Evolutionary conservation across 2,888 invertebrate genomes (phyloP), one percentile per base, ranked within the genome.

Genomic region (Eupithecia subfuscata): DNA sequence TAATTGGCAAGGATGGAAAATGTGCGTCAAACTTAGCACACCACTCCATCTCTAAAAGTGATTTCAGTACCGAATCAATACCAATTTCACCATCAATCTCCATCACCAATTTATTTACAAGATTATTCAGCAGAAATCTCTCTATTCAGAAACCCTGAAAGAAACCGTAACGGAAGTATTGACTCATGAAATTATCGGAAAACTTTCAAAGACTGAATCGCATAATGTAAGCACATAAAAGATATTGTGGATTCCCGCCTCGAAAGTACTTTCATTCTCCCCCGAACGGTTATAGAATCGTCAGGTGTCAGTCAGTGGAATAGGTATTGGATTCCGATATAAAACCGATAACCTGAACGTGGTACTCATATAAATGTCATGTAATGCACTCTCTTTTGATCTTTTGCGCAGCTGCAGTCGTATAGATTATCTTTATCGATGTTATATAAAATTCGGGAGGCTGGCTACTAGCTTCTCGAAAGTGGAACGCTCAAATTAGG

Each of bases 261-360:
- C 71, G 52, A 69, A 71, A 75, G 70, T 63, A 73, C 68, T 56
- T 74, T 71, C 68, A 68, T 43, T 45, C 68, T 25, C 25, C 40
- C 45, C 25, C 52, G 22, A 71, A 60, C 71, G 76, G 48, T 76
- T 71, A 75, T 72, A 73, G 73, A 73, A 73, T 75, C 75, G 76
- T 78, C 76, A 78, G 78, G 73, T 78, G 77, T 75, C 77, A 75
- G 72, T 73, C 76, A 75, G 69, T 78, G 76, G 76, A 78, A 76
- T 76, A 75, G 71, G 78, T 80, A 80, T 80, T 71, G 80, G 79
- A 80, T 79, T 79, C 69, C 82, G 79, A 82, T 81, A 78, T 78
- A 87, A 87, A 87, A 86, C 85, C 86, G 85, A 88, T 88, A 88
- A 86, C 84, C 80, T 79, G 85, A 86, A 85, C 85, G 86, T 85